These are phyloP conservation scores for Coranthus polyacanthus DNA, from an alignment of 2,797 vertebrate species.

Conservation along the genomic window DNA sequence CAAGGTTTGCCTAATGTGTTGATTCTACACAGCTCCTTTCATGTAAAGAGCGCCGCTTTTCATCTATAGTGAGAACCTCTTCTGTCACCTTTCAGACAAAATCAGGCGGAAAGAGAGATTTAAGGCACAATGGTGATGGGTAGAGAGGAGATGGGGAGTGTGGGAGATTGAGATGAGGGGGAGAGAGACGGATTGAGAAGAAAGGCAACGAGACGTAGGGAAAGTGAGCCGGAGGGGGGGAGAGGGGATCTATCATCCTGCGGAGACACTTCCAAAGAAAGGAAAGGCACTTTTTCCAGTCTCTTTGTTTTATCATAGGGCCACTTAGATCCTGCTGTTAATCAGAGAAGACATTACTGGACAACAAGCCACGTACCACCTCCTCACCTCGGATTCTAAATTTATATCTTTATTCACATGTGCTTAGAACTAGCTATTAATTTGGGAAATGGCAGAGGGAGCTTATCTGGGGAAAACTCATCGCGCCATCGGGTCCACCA, in stretches of 20 bases:
- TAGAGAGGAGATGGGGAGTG: conserved; percentile 53
- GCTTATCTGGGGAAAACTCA: conserved; percentile 5
- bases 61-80: conserved; percentile 60
- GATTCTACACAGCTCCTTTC: conserved; percentile 64
- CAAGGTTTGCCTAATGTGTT: conserved; percentile 66
- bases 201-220: conserved; percentile 11
- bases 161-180: conserved; percentile 36
- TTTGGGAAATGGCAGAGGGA: conserved; percentile 28
- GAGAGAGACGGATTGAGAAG: conserved; percentile 23
- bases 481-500: conserved; percentile 1
- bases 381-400: background rate
- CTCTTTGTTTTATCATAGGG: conserved; percentile 12
- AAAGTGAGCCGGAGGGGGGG: conserved; percentile 4
- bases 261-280: conserved; percentile 40
- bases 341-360: conserved; percentile 10
- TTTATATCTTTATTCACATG: conserved; percentile 5
- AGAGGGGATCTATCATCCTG: conserved; percentile 35
- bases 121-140: conserved; percentile 59
- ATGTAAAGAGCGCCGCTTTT: conserved; percentile 59
- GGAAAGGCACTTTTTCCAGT: conserved; percentile 19
- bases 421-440: conserved; percentile 40
- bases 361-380: conserved; percentile 41
- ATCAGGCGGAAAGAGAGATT: conserved; percentile 77
- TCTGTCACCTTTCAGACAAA: conserved; percentile 70
- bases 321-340: conserved; percentile 1